A percentile compares a stretch with the other conserved stretches of the same genome.
phyloP scores from a whole-genome alignment of 2,888 invertebrate species.

The Spodoptera picta region DNA sequence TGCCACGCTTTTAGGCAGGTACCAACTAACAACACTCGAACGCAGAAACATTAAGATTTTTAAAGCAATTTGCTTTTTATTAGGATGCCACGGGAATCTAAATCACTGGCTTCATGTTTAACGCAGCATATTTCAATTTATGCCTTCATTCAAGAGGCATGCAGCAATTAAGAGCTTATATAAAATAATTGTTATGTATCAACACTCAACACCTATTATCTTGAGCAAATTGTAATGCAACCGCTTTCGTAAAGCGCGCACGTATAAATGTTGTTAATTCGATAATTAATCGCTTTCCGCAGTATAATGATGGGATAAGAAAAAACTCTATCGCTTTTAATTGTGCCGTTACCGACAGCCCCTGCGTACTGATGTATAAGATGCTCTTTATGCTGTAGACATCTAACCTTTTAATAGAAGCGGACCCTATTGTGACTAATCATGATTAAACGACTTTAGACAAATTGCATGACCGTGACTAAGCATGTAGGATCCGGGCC shows the following conservation, averaged over 20 bases:
- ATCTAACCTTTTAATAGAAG: constrained; percentile 83
- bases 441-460: constrained; percentile 89
- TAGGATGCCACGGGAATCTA: constrained; percentile 66
- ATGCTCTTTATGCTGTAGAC: constrained; percentile 77
- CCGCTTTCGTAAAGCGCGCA: constrained; percentile 33
- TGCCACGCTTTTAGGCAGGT: constrained; percentile 88
- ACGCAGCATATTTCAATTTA: constrained; percentile 27
- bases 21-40: constrained; percentile 76
- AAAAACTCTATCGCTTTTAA: constrained; percentile 53
- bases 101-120: constrained; percentile 40
- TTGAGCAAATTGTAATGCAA: constrained; percentile 25
- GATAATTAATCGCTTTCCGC: constrained; percentile 52
- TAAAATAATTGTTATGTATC: constrained; percentile 21
- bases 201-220: constrained; percentile 41
- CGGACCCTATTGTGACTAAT: constrained; percentile 87
- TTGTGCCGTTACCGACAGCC: constrained; percentile 51
- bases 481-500: constrained; percentile 81
- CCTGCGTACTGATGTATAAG: constrained; percentile 61
- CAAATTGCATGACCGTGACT: constrained; percentile 89
- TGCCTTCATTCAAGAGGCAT: constrained; percentile 18
- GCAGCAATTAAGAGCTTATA: constrained; percentile 15
- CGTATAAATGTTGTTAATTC: constrained; percentile 53
- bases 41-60: constrained; percentile 79
- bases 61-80: constrained; percentile 85
- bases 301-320: constrained; percentile 46